These are phyloP conservation scores for Lasioglossum calceatum DNA, from an alignment of 2,888 invertebrate species.

Conservation along the genomic window DNA sequence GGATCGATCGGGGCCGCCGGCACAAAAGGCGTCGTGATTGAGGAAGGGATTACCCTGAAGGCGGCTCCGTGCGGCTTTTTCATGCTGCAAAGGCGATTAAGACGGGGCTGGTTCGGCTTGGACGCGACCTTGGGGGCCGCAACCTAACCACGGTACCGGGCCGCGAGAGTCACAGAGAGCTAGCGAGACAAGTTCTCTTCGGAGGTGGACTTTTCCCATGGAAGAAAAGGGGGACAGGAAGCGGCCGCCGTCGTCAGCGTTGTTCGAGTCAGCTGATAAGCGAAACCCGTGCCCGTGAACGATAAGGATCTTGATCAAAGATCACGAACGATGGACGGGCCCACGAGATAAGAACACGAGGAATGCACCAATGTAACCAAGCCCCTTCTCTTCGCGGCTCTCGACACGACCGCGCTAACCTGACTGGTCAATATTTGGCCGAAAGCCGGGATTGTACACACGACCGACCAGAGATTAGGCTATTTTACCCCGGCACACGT, in stretches of 20 bases:
- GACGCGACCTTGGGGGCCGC: constrained; percentile 46
- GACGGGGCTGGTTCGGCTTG: constrained; percentile 50
- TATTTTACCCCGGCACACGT: constrained; percentile 62
- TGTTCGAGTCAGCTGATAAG: constrained; percentile 10
- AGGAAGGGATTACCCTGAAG: constrained; percentile 62
- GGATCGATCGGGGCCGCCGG: constrained; percentile 42
- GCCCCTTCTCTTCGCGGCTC: constrained; percentile 6
- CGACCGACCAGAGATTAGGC: constrained; percentile 71
- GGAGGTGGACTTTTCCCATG: not conserved
- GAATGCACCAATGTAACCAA: constrained; percentile 15
- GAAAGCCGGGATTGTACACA: constrained; percentile 44
- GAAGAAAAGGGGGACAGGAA: not conserved
- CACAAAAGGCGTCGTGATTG: constrained; percentile 55
- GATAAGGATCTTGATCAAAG: constrained; percentile 53
- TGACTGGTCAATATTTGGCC: constrained; percentile 71
- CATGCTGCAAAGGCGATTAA: constrained; percentile 63
- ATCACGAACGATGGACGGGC: constrained; percentile 24
- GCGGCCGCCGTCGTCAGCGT: not conserved
- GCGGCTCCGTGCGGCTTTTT: constrained; percentile 59
- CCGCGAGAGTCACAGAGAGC: not conserved
- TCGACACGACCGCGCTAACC: constrained; percentile 56
- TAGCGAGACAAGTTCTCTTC: not conserved
- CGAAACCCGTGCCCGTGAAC: not conserved
- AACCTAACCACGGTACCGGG: not conserved
- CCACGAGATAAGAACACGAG: constrained; percentile 38